These are phyloP conservation scores for Mesocentrotus franciscanus DNA, from an alignment of 53 echinoderm and acorn worm species.

Conservation along the genomic window DNA sequence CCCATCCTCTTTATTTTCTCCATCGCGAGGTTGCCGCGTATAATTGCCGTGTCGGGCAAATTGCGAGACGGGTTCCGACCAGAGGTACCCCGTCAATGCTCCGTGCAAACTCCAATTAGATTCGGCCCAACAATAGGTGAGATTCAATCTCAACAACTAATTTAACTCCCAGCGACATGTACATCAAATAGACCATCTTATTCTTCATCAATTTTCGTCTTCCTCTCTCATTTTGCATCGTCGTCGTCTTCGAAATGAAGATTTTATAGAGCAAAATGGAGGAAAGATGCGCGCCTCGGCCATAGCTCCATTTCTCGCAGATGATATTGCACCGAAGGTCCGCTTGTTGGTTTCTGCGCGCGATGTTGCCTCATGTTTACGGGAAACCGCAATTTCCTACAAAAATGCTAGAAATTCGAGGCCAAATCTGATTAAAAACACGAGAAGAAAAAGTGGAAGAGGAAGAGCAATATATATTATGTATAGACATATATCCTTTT, in stretches of 20 bases:
- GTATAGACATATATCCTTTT: neutral
- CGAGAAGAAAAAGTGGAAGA: neutral
- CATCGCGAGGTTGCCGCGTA: neutral
- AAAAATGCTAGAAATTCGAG: constrained; percentile 42
- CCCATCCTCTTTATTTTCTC: neutral
- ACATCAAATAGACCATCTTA: constrained; percentile 49
- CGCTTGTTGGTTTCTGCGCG: neutral
- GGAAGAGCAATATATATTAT: constrained; percentile 29
- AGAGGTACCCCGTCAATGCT: neutral
- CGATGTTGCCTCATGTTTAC: constrained; percentile 4
- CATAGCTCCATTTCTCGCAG: neutral
- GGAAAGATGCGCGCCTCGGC: neutral
- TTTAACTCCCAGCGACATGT: constrained; percentile 54
- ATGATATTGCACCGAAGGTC: neutral
- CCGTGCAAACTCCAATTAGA: constrained; percentile 49
- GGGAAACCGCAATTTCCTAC: constrained; percentile 43
- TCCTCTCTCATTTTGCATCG: constrained; percentile 28
- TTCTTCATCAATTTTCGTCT: constrained; percentile 33
- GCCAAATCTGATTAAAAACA: constrained; percentile 55
- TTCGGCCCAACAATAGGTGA: neutral
- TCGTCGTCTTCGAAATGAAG: constrained; percentile 12
- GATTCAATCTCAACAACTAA: constrained; percentile 55
- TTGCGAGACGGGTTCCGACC: neutral
- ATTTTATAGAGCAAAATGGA: neutral
- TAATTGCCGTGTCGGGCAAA: constrained; percentile 28